These are phyloP conservation scores for Neodiprion fabricii DNA, from an alignment of 1,140 invertebrate genomes.

Conservation along the genomic window DNA sequence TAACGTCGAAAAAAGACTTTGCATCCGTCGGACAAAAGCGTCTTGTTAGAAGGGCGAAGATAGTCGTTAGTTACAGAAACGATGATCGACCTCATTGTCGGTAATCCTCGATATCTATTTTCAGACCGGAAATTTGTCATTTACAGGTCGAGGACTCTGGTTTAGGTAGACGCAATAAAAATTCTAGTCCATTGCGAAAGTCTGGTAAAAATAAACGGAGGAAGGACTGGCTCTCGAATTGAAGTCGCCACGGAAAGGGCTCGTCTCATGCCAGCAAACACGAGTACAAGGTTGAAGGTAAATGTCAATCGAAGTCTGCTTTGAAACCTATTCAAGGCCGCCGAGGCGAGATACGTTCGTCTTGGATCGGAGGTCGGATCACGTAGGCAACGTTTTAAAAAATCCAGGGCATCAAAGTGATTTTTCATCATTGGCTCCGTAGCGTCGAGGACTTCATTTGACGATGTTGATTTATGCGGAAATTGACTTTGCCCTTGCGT, in stretches of 20 bases:
- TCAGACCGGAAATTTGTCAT: background rate
- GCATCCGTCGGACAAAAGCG: background rate
- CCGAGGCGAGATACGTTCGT: no score
- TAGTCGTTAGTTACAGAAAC: background rate
- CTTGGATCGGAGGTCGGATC: no score
- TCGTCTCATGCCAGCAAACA: background rate
- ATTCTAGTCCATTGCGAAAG: no score
- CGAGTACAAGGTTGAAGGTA: background rate
- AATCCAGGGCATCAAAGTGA: background rate
- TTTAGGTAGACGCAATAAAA: background rate
- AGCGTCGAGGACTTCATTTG: background rate
- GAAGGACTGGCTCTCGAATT: no score
- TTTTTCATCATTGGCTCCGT: background rate
- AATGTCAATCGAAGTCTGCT: background rate
- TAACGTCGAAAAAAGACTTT: no score
- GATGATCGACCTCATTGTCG: background rate
- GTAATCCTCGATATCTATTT: background rate
- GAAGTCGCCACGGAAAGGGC: background rate
- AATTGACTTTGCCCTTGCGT: no score
- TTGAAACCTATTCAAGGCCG: slow-evolving; percentile 3
- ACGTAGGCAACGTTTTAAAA: no score
- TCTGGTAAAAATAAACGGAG: no score
- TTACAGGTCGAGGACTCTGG: background rate
- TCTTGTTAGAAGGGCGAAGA: background rate
- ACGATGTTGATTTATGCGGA: no score